Evolutionary conservation across 2,113 vertebrate species (phyloP).

Genomic region (Pelusios castaneus): DNA sequence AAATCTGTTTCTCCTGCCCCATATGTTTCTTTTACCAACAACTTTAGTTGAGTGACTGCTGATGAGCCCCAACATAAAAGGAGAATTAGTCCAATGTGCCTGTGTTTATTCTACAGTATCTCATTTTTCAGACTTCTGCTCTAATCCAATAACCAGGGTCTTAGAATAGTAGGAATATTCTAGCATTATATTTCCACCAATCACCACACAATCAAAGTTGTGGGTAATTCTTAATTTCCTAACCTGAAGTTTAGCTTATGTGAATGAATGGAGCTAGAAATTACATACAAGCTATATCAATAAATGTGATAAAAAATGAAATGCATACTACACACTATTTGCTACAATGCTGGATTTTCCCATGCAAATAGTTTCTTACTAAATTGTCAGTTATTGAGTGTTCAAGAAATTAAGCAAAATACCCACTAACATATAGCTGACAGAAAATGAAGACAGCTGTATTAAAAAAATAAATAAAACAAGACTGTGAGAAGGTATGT

Average conservation of each 20-base stretch:
- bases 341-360: background rate
- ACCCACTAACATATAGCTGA: background rate
- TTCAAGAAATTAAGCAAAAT: background rate
- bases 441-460: background rate
- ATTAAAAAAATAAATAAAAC: background rate
- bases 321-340: background rate
- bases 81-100: background rate
- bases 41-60: background rate
- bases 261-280: background rate
- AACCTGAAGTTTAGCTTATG: background rate
- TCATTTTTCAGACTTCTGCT: background rate
- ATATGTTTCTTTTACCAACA: background rate
- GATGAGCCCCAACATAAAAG: rapidly evolving
- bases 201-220: background rate
- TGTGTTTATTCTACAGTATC: background rate
- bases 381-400: background rate
- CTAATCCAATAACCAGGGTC: background rate
- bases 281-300: background rate
- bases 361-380: background rate
- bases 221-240: background rate
- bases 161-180: background rate
- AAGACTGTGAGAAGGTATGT: background rate
- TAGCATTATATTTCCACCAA: background rate
- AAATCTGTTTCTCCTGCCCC: background rate
- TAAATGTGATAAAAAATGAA: background rate